These are phyloP conservation scores for Notamacropus eugenii DNA, from an alignment of 2,797 vertebrate genomes.

Conservation along the genomic window DNA sequence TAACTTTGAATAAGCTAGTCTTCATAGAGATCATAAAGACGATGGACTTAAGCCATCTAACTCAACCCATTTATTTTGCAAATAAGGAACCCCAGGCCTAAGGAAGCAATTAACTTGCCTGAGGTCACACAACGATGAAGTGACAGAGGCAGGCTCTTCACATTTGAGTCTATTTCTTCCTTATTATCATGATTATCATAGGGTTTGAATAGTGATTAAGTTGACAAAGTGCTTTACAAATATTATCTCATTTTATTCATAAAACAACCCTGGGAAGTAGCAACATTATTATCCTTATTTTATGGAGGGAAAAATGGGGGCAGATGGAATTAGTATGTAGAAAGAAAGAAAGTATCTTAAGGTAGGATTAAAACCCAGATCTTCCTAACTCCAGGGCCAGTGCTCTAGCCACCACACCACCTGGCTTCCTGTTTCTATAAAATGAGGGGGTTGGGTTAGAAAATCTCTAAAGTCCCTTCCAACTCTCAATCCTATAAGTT, in stretches of 20 bases:
- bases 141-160: neutral
- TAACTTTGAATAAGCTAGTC: neutral
- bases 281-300: neutral
- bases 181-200: neutral
- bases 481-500: neutral
- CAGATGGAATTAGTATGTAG: neutral
- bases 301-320: neutral
- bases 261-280: neutral
- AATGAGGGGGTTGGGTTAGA: neutral
- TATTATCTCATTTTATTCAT: neutral
- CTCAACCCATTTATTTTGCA: neutral
- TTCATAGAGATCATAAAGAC: neutral
- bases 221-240: neutral
- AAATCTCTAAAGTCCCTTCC: neutral
- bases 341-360: neutral
- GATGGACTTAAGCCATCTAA: neutral
- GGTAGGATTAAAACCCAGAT: neutral
- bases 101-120: neutral
- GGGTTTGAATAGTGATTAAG: neutral
- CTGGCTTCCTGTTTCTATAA: neutral
- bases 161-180: neutral
- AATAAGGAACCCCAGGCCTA: neutral
- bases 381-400: neutral
- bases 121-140: neutral
- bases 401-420: neutral